A percentile compares a stretch with the other conserved stretches of the same genome.
Evolutionary conservation across 1,140 invertebrate species (phyloP).

Genomic region (Zelostemma sp.): DNA sequence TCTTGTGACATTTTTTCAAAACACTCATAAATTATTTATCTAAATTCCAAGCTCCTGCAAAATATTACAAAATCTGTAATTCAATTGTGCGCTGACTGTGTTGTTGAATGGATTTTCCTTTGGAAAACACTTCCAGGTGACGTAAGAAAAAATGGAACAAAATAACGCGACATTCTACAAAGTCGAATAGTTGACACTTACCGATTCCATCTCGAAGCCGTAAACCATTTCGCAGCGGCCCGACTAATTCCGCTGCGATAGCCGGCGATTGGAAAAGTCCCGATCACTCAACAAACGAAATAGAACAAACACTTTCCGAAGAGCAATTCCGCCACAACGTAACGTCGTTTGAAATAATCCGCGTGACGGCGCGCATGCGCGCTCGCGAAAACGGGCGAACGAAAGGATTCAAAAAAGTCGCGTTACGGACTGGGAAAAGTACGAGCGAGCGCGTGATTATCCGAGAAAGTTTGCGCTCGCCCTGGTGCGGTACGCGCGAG

Average conservation of each 20-base stretch:
- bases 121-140: too few species aligned
- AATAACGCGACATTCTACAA: too few species aligned
- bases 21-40: too few species aligned
- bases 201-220: slow-evolving; percentile 65
- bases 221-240: slow-evolving; percentile 57
- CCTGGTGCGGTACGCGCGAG: slow-evolving; percentile 9
- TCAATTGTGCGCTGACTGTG: too few species aligned
- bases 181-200: slow-evolving; percentile 48
- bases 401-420: not conserved
- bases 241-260: slow-evolving; percentile 4
- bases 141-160: too few species aligned
- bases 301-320: not conserved
- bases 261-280: slow-evolving; percentile 6
- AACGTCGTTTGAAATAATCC: not conserved
- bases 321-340: not conserved
- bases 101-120: too few species aligned
- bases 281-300: slow-evolving; percentile 6
- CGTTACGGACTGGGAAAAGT: not conserved
- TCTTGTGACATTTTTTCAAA: too few species aligned
- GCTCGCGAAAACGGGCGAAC: not conserved
- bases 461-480: slow-evolving; percentile 1
- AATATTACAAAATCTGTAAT: too few species aligned
- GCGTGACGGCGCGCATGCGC: slow-evolving; percentile 2
- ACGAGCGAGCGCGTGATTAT: not conserved
- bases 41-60: too few species aligned